Evolutionary conservation across 2,888 invertebrate species (phyloP), one percentile per base, ranked within the genome.

Genomic region (Lithophane leautieri): DNA sequence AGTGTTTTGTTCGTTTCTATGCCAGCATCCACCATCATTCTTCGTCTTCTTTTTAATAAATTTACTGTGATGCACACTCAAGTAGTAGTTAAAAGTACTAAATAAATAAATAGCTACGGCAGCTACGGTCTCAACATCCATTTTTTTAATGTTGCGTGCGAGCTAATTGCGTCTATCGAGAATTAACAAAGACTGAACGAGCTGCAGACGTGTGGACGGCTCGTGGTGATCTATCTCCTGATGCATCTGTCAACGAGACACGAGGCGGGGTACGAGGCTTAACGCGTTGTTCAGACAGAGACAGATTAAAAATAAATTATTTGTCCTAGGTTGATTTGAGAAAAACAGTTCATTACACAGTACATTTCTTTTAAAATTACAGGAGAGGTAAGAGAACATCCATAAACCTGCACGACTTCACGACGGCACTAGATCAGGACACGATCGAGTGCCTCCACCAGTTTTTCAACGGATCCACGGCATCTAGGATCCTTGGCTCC

Each of bases 401-500:
- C 70, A 93, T 96, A 68, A 94, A 94, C 0, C 71, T 96, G 4
- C 88, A 92, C 78, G 95, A 95, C 69, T 96, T 96, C 76, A 92
- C 93, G 73, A 83, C 85, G 2, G 92, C 90, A 22, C 80, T 96
- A 14, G 96, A 96, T 70, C 89, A 88, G 0, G 93, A 95, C 19
- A 96, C 96, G 0, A 93, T 95, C 14, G 95, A 95, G 73, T 96
- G 96, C 67, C 88, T 92, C 7, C 89, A 94, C 72, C 94, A 95
- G 86, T 94, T 94, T 84, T 94, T 95, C 86, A 96, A 96, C 65
- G 96, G 96, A 0, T 94, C 95, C 50, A 94, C 97, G 0, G 92
- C 94, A 14, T 92, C 94, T 0, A 93, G 91, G 67, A 97, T 97
- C 25, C 95, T 97, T 78, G 93, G 94, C 79, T 97, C 97, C 8